Conservation (phyloP, 2,797 vertebrate species). For the Allobates femoralis region DNA sequence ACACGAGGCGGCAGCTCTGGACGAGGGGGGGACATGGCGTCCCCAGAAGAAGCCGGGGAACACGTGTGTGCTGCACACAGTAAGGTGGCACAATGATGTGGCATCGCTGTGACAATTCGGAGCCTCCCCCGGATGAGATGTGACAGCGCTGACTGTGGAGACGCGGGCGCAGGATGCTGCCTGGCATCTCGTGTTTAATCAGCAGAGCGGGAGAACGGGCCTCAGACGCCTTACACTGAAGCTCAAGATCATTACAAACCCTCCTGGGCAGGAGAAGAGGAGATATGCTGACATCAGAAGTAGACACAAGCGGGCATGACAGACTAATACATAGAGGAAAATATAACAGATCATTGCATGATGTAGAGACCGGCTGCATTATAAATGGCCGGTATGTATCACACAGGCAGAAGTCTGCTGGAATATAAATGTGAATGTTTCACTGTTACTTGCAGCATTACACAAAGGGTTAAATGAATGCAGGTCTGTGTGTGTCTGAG, state of each 20-base stretch:
- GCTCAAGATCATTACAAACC: conserved; percentile 15
- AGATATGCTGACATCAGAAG: conserved; percentile 1
- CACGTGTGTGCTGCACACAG: background rate
- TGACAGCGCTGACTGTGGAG: conserved; percentile 25
- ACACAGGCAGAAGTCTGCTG: too few relatives aligned
- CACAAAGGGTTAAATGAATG: too few relatives aligned
- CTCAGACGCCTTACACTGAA: background rate
- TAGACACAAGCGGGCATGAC: background rate
- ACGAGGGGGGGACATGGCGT: background rate
- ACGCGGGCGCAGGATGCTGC: conserved; percentile 39
- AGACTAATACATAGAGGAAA: too few relatives aligned
- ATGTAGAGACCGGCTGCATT: too few relatives aligned
- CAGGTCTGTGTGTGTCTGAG: too few relatives aligned
- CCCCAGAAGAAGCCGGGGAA: background rate
- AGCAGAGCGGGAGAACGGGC: background rate
- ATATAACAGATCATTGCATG: background rate
- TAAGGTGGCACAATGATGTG: conserved; percentile 31
- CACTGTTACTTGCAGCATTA: too few relatives aligned
- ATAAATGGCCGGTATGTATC: too few relatives aligned
- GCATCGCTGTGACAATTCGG: conserved; percentile 23
- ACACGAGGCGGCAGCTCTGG: background rate
- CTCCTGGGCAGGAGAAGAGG: conserved; percentile 15
- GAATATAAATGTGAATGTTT: too few relatives aligned
- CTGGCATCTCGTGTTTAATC: conserved; percentile 49
- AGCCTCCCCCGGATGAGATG: conserved; percentile 9